Evolutionary conservation across 2,113 vertebrate species (phyloP).

Genomic region (Tylochromis polylepis): DNA sequence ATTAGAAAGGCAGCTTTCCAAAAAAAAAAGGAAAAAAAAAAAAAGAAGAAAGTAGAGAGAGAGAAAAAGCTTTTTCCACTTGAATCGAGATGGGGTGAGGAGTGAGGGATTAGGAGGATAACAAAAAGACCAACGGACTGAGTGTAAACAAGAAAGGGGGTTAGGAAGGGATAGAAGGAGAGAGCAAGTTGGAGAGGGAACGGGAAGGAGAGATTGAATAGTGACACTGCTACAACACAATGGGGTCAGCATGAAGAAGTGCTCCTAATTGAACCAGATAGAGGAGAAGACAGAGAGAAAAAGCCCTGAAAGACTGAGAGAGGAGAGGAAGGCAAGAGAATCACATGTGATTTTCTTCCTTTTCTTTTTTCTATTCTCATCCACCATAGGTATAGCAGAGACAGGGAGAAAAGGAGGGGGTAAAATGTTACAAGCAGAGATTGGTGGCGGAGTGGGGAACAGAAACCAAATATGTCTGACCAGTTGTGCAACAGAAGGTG

Average conservation of each 20-base stretch:
- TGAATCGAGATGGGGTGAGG: conserved; percentile 26
- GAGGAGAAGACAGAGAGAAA: conserved; percentile 49
- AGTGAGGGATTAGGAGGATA: conserved; percentile 59
- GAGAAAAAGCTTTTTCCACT: conserved; percentile 15
- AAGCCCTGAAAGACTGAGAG: conserved; percentile 28
- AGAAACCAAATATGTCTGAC: neutral
- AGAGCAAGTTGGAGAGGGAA: conserved; percentile 42
- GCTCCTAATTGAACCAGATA: conserved; percentile 72
- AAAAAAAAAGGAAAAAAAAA: neutral
- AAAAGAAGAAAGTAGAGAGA: neutral
- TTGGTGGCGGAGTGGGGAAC: neutral
- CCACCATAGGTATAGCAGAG: neutral
- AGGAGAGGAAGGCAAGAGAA: neutral
- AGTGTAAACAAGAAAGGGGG: conserved; percentile 63
- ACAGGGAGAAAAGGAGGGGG: neutral
- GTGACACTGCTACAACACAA: conserved; percentile 70
- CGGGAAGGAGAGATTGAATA: conserved; percentile 63
- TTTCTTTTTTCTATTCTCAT: neutral
- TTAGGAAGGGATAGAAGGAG: conserved; percentile 42
- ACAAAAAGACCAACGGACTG: conserved; percentile 56
- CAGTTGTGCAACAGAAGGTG: neutral
- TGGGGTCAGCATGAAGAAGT: conserved; percentile 73
- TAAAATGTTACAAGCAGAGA: neutral
- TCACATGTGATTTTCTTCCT: neutral
- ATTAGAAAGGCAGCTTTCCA: conserved; percentile 33